Percentiles rank a stretch among this genome's conserved stretches.
Evolutionary conservation across 2,888 invertebrate genomes (phyloP).

Genomic region (Catocala sponsa): DNA sequence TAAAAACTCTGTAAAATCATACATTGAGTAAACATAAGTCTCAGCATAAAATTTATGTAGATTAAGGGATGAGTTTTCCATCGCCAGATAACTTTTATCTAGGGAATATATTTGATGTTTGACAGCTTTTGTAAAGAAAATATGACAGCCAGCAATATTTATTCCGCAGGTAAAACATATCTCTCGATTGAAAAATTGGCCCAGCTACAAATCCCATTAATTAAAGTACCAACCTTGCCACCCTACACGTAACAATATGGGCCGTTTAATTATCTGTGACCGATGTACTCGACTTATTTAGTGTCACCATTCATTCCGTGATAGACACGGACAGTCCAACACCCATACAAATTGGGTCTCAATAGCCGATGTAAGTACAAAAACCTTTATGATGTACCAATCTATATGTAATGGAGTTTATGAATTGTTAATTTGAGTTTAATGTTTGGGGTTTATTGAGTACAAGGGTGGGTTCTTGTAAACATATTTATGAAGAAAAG

Average conservation of each 20-base stretch:
- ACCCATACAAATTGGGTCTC: slow-evolving; percentile 29
- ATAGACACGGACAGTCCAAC: slow-evolving; percentile 39
- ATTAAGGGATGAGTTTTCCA: too few species aligned
- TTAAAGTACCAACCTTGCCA: slow-evolving; percentile 43
- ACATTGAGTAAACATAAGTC: too few species aligned
- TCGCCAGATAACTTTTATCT: too few species aligned
- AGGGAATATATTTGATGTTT: too few species aligned
- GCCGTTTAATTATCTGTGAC: slow-evolving; percentile 78
- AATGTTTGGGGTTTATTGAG: slow-evolving; percentile 9
- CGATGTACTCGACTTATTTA: slow-evolving; percentile 77
- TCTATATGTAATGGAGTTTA: slow-evolving; percentile 16
- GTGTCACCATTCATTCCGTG: slow-evolving; percentile 65
- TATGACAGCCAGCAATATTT: too few species aligned
- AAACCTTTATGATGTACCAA: slow-evolving; percentile 34
- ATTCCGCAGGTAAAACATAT: too few species aligned
- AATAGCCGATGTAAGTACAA: slow-evolving; percentile 30
- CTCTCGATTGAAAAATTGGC: too few species aligned
- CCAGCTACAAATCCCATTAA: background rate
- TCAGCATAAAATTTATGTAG: too few species aligned
- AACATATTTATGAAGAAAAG: too few species aligned
- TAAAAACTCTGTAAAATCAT: too few species aligned
- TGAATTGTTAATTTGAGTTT: slow-evolving; percentile 18
- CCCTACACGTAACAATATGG: slow-evolving; percentile 63
- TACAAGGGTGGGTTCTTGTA: background rate
- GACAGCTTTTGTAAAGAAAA: too few species aligned